A percentile compares a stretch with the other conserved stretches of the same genome.
Evolutionary conservation across 2,888 invertebrate species (phyloP).

Genomic region (Halocaridina rubra): DNA sequence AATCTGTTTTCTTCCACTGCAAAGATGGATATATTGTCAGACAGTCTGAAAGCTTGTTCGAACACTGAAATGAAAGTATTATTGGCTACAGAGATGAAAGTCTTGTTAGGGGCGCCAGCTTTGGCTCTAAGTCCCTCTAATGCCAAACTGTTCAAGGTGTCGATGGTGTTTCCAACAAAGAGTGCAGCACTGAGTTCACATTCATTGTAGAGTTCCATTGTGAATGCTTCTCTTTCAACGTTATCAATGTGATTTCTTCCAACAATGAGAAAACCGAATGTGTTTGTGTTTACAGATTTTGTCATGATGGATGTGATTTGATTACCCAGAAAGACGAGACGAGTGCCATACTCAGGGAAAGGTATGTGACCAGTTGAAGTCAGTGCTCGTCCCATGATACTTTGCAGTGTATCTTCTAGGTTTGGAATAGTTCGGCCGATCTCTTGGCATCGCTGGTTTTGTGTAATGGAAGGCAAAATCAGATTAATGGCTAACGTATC

Average conservation of each 20-base stretch:
- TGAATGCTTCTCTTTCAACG: slow-evolving; percentile 7
- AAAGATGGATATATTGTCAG: slow-evolving; percentile 6
- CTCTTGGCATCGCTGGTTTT: background rate
- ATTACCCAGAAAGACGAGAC: slow-evolving; percentile 26
- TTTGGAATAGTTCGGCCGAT: background rate
- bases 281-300: slow-evolving; percentile 4
- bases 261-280: slow-evolving; percentile 34
- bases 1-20: slow-evolving; percentile 28
- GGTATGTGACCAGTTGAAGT: background rate
- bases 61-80: slow-evolving; percentile 17
- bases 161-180: slow-evolving; percentile 26
- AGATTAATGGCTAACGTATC: background rate
- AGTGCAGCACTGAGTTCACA: slow-evolving; percentile 46
- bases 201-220: slow-evolving; percentile 40
- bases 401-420: background rate
- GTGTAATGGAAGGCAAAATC: background rate
- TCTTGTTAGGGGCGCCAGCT: slow-evolving; percentile 15
- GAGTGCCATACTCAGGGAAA: slow-evolving; percentile 31
- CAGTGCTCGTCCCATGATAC: slow-evolving; percentile 10
- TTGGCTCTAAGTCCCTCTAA: slow-evolving; percentile 4
- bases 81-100: slow-evolving; percentile 34
- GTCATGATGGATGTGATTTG: slow-evolving; percentile 9
- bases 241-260: slow-evolving; percentile 17
- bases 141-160: background rate
- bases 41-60: slow-evolving; percentile 12